These are phyloP conservation scores for Meteorus colon DNA, from an alignment of 2,888 invertebrate species.

Conservation along the genomic window DNA sequence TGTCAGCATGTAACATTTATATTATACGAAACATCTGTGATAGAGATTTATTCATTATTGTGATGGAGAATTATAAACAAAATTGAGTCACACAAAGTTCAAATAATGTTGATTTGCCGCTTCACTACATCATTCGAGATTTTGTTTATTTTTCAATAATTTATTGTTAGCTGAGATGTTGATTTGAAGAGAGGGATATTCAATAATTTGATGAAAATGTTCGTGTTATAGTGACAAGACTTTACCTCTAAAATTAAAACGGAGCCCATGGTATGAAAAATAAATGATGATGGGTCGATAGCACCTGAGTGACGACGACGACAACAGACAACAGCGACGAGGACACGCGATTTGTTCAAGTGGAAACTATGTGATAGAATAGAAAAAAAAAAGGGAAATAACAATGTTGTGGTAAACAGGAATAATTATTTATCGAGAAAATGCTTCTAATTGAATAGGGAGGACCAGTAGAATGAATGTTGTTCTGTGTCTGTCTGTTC, in stretches of 20 bases:
- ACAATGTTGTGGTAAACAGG: not conserved
- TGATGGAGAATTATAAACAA: not conserved
- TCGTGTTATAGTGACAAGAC: not conserved
- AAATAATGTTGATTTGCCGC: too few relatives aligned
- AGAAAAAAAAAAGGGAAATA: not conserved
- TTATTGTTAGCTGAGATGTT: not conserved
- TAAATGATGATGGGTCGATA: constrained; percentile 18
- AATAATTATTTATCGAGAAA: constrained; percentile 18
- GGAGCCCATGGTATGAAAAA: not conserved
- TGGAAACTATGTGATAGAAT: not conserved
- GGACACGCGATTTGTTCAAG: constrained; percentile 12
- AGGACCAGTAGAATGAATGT: not conserved
- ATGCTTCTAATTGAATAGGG: not conserved
- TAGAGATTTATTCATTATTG: constrained; percentile 1
- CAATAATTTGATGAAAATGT: not conserved
- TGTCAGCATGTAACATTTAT: not conserved
- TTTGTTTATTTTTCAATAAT: not conserved
- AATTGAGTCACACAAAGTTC: not conserved
- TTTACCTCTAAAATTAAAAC: constrained; percentile 18
- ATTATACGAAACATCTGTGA: not conserved
- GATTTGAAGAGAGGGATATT: not conserved
- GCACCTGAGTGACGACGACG: not conserved
- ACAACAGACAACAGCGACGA: not conserved
- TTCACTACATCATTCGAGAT: not conserved
- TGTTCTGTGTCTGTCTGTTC: not conserved